These are phyloP conservation scores for Xiphophorus birchmanni DNA, from an alignment of 2,797 vertebrate species.

Conservation along the genomic window DNA sequence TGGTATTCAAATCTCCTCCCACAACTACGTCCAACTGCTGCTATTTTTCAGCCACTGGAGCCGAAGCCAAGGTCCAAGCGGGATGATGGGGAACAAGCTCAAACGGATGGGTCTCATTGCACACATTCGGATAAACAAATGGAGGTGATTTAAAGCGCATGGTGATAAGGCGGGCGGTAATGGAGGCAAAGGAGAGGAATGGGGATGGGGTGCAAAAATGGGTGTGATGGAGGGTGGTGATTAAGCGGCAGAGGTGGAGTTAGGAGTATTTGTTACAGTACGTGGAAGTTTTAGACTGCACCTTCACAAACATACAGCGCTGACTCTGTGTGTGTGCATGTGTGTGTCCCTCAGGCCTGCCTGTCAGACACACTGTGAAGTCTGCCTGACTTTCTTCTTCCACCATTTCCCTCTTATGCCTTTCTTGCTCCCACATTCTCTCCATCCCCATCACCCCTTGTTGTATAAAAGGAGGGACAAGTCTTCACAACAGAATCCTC, in stretches of 20 bases:
- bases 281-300: slow-evolving; percentile 58
- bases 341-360: slow-evolving; percentile 64
- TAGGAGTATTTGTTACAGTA: slow-evolving; percentile 62
- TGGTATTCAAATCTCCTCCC: slow-evolving; percentile 79
- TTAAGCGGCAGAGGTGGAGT: slow-evolving; percentile 64
- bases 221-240: slow-evolving; percentile 48
- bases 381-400: slow-evolving; percentile 64
- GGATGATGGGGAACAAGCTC: slow-evolving; percentile 73
- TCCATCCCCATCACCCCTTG: slow-evolving; percentile 37
- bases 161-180: slow-evolving; percentile 70
- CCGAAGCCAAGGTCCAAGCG: slow-evolving; percentile 70
- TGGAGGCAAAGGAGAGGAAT: slow-evolving; percentile 55
- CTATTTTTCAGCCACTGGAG: slow-evolving; percentile 64
- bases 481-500: slow-evolving; percentile 47
- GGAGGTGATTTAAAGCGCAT: slow-evolving; percentile 76
- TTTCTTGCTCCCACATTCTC: slow-evolving; percentile 33
- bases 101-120: slow-evolving; percentile 75
- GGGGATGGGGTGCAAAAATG: slow-evolving; percentile 35
- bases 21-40: slow-evolving; percentile 70
- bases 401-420: slow-evolving; percentile 35
- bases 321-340: slow-evolving; percentile 28
- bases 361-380: slow-evolving; percentile 73
- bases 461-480: slow-evolving; percentile 38
- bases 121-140: slow-evolving; percentile 79
- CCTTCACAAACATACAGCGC: slow-evolving; percentile 56